Base-by-base conservation (phyloP, 2,797 vertebrate genomes). In the Pristis pectinata region DNA sequence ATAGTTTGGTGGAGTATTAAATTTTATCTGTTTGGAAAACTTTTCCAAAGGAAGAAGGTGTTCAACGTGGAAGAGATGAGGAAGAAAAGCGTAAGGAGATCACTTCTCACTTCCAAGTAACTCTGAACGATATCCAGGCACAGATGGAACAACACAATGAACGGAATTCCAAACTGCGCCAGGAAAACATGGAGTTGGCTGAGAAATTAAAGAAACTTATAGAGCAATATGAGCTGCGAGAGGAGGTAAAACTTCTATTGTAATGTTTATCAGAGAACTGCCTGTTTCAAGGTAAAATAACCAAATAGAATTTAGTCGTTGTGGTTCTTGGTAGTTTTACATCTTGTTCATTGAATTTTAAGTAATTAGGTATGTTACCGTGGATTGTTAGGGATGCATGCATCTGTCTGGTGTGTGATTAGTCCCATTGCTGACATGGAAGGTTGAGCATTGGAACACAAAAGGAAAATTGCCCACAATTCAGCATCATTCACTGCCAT, bases 91-190 rank as follows among this genome's bases (percentile, higher is more conserved):
- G 99, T 95, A 99, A 99, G 96, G 99, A 99, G 96, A 98, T 99
- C 96, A 99, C 99, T 0, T 98, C 99, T 0, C 99, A 99, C 96
- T 99, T 99, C 97, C 99, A 99, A 97, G 97, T 98, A 96, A 99
- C 99, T 0, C 97, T 99, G 95, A 98, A 99, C 0, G 98, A 99
- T 96, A 99, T 99, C 97, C 98, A 99, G 97, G 97, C 98, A 49
- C 99, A 99, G 97, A 99, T 99, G 98, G 99, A 99, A 95, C 99
- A 99, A 96, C 99, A 99, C 97, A 99, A 99, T 0, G 98, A 99
- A 96, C 97, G 98, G 5, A 99, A 99, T 30, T 97, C 98, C 95
- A 99, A 98, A 95, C 97, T 99, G 44, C 97, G 98, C 49, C 98
- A 99, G 94, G 99, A 99, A 97, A 99, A 99, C 96, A 97, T 98